Base-by-base conservation (phyloP, 2,888 invertebrate genomes). In the Caenorhabditis becei region DNA sequence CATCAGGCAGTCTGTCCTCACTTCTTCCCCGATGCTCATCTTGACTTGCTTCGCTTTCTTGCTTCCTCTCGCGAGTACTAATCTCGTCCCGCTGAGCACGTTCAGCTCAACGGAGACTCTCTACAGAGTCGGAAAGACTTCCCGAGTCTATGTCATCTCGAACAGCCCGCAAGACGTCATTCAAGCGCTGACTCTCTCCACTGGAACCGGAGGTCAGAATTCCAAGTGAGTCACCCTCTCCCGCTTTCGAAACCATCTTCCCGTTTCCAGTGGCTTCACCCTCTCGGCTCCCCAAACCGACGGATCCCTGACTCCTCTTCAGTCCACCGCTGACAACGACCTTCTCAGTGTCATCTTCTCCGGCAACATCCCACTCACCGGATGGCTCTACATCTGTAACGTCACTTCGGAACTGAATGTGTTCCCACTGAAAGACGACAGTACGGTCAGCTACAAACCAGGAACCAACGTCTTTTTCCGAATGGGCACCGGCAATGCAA, bases 381-480 rank as follows among this genome's bases (percentile, higher is more conserved):
- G 74, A 66, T 74, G 16, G 4, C 58, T 74, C 24, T 74, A 74
- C 32, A 74, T 51, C 32, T 37, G 47, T 16, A 23, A 20, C 1
- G 28, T 28, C 26, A 74, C 74, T 14, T 56, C 41, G 18, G 58
- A 59, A 26, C 65, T 74, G 41, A 65, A 66, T 44, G 74, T 74
- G 32, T 74, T 59, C 59, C 74, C 74, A 32, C 32, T 74, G 4
- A 16, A 11, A 14, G 65, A 65, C 14, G 65, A 65, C 49, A 74
- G 59, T 23, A 16, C 51, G n/a, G 32, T 74, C 59, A 74, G n/a
- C 11, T 66, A 35, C 74, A 65, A 74, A 7, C 41, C 49, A 41
- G 74, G 74, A 58, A 66, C 66, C 41, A 74, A 66, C 28, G 51
- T 59, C 10, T 66, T 74, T 49, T 63, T 74, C 66, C 49, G 53